Conservation (phyloP, 2,888 invertebrate species). For the Prosapia bicincta region DNA sequence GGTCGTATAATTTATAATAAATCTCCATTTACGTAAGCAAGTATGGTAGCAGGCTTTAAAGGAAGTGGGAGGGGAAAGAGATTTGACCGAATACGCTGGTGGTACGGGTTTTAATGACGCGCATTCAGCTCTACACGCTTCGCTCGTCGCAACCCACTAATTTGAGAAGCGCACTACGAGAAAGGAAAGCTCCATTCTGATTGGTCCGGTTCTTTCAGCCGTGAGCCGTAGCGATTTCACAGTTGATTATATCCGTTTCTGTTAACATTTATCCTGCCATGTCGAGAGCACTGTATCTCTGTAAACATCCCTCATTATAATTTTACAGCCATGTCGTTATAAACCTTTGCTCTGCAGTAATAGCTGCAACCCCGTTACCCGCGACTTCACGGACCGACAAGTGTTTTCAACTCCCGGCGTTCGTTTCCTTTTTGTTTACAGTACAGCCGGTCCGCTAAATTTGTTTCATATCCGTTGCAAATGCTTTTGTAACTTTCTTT, state of each 20-base stretch:
- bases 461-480: neutral
- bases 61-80: no score
- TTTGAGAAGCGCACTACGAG: neutral
- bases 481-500: neutral
- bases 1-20: no score
- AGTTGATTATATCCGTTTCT: neutral
- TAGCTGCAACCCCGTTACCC: neutral
- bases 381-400: neutral
- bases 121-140: neutral
- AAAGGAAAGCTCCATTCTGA: neutral
- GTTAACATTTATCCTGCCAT: neutral
- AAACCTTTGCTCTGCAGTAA: neutral
- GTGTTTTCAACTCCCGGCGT: neutral
- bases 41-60: no score
- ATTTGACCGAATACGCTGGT: no score
- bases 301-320: neutral
- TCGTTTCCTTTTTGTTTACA: neutral
- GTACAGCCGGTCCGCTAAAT: neutral
- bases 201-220: neutral
- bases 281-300: neutral
- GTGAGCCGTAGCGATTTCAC: neutral
- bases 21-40: no score
- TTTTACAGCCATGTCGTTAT: slow-evolving; percentile 2
- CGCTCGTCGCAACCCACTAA: neutral
- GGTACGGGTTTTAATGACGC: neutral